Conservation (phyloP, 2,797 vertebrate genomes). For the Falco peregrinus region DNA sequence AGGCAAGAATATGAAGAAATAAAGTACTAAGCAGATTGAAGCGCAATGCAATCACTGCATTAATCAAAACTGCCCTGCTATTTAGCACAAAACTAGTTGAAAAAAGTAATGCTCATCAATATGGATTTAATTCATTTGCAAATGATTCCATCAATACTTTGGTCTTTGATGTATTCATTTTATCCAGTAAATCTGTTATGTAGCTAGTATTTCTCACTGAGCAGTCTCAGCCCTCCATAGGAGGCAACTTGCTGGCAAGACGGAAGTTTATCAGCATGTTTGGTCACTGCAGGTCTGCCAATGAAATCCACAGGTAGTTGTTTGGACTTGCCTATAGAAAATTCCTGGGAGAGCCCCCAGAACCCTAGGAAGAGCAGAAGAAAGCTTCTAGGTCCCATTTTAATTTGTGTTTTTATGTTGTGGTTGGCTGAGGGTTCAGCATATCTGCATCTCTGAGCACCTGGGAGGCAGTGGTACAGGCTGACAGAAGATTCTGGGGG, state of each 20-base stretch:
- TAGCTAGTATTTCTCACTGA: neutral
- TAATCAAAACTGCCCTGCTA: neutral
- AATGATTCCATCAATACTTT: neutral
- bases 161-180: neutral
- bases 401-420: neutral
- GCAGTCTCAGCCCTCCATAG: neutral
- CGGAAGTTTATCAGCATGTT: neutral
- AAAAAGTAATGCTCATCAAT: neutral
- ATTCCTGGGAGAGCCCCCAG: neutral
- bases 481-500: neutral
- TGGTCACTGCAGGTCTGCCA: neutral
- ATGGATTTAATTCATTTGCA: neutral
- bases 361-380: neutral
- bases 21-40: neutral
- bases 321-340: neutral
- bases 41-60: accelerated
- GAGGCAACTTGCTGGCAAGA: neutral
- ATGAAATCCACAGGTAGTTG: neutral
- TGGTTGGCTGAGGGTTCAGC: neutral
- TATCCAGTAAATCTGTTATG: neutral
- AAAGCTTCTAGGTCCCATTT: neutral
- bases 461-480: neutral
- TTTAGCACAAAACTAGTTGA: neutral
- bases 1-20: neutral
- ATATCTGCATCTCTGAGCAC: neutral